Evolutionary conservation across 2,888 invertebrate genomes (phyloP).

Genomic region (Steinernema scapterisci): DNA sequence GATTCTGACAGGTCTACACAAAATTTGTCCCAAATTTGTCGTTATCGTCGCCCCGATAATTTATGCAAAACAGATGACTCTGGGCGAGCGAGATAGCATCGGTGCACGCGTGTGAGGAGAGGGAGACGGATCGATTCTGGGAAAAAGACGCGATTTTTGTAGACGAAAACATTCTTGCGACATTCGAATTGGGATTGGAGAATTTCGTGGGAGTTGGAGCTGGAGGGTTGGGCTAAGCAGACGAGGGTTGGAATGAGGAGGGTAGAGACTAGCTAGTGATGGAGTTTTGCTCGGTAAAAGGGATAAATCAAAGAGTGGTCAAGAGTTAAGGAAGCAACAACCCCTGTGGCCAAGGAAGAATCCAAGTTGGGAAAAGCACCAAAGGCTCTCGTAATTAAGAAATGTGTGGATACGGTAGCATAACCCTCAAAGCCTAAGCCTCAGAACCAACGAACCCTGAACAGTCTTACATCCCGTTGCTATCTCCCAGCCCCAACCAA

Average conservation of each 20-base stretch:
- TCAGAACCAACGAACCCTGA: no score
- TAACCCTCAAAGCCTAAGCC: no score
- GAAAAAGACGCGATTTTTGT: neutral
- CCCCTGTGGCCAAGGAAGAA: no score
- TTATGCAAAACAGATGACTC: constrained; percentile 29
- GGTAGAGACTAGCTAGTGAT: constrained; percentile 10
- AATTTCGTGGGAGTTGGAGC: no score
- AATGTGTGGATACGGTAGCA: no score
- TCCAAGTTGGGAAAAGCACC: no score
- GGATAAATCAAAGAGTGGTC: no score
- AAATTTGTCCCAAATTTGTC: constrained; percentile 26
- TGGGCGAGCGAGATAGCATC: constrained; percentile 6
- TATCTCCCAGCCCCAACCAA: no score
- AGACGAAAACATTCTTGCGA: constrained; percentile 12
- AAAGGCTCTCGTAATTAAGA: no score
- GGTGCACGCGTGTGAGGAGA: neutral
- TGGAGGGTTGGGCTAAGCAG: neutral
- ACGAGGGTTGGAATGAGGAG: constrained; percentile 10
- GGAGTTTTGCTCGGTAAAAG: no score
- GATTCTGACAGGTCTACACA: neutral
- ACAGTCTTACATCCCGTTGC: no score
- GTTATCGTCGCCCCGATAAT: constrained; percentile 32
- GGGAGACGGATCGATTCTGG: constrained; percentile 2
- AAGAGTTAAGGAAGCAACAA: no score
- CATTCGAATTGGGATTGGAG: neutral